Conservation (phyloP, 2,888 invertebrate genomes). For the Scaptomyza reducta region DNA sequence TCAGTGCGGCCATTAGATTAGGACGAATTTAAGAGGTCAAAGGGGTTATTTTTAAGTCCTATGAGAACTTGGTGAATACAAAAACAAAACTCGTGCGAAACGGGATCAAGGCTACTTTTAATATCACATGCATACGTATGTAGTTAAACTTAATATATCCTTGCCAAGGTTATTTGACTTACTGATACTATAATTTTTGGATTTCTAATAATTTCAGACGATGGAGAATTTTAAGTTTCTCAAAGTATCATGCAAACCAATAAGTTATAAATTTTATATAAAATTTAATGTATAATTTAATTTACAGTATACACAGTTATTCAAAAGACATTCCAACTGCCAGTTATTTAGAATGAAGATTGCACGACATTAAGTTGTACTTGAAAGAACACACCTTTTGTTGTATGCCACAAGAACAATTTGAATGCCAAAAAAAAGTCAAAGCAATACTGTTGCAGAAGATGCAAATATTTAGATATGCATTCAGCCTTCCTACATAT, state of each 20-base stretch:
- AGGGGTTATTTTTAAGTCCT: not conserved
- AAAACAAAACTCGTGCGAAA: not conserved
- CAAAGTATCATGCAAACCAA: too few relatives aligned
- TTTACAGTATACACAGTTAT: too few relatives aligned
- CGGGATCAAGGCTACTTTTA: not conserved
- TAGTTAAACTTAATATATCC: not conserved
- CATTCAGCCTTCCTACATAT: constrained; percentile 14
- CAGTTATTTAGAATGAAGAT: not conserved
- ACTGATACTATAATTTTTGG: too few relatives aligned
- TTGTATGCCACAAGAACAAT: not conserved
- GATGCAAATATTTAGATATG: constrained; percentile 47
- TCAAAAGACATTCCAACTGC: too few relatives aligned
- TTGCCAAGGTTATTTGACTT: not conserved
- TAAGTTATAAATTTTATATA: too few relatives aligned
- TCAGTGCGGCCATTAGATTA: not conserved
- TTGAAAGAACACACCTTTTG: too few relatives aligned
- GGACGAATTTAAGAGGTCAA: too few relatives aligned
- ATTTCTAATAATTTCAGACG: too few relatives aligned
- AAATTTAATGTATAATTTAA: too few relatives aligned
- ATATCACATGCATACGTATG: not conserved
- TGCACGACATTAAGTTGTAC: not conserved
- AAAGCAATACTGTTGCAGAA: constrained; percentile 5
- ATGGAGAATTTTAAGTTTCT: too few relatives aligned
- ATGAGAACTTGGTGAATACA: not conserved
- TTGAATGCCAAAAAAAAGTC: not conserved